phyloP scores from a whole-genome alignment of 1,140 invertebrate species.

The Amyelois transitella region DNA sequence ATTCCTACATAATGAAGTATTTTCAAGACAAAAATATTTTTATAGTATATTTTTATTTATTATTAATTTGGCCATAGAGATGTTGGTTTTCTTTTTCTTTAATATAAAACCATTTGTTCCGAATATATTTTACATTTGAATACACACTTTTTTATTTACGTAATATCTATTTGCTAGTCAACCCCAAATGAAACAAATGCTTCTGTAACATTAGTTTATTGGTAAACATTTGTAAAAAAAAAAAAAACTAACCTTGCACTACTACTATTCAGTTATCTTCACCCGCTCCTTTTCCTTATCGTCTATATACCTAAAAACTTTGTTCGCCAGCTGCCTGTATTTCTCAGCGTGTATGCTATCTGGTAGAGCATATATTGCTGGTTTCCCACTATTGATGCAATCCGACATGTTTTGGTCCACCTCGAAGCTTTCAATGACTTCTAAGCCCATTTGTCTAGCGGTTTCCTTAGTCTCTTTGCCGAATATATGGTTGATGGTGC shows the following conservation, averaged over 20 bases:
- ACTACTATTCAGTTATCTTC: constrained; percentile 35
- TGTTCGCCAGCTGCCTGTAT: constrained; percentile 76
- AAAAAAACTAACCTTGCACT: background rate
- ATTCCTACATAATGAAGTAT: constrained; percentile 22
- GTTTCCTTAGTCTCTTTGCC: constrained; percentile 74
- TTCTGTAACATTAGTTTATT: constrained; percentile 23
- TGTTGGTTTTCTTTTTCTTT: constrained; percentile 15
- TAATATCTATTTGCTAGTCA: background rate
- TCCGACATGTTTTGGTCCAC: constrained; percentile 81
- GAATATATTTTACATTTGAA: constrained; percentile 33
- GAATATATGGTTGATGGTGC: constrained; percentile 77
- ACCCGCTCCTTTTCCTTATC: constrained; percentile 51
- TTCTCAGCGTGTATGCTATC: constrained; percentile 75
- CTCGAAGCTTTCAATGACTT: constrained; percentile 84
- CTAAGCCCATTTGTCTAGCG: constrained; percentile 73
- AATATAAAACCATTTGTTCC: constrained; percentile 24
- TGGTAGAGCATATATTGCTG: constrained; percentile 83
- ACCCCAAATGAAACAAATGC: background rate
- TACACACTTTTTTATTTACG: background rate
- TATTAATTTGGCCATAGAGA: constrained; percentile 29
- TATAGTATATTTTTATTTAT: constrained; percentile 51
- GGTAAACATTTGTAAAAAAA: constrained; percentile 16
- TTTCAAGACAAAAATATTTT: constrained; percentile 53
- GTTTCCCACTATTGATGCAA: constrained; percentile 84
- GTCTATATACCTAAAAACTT: constrained; percentile 72